phyloP scores from a whole-genome alignment of 2,797 vertebrate species.

The Centropyge bicolor region DNA sequence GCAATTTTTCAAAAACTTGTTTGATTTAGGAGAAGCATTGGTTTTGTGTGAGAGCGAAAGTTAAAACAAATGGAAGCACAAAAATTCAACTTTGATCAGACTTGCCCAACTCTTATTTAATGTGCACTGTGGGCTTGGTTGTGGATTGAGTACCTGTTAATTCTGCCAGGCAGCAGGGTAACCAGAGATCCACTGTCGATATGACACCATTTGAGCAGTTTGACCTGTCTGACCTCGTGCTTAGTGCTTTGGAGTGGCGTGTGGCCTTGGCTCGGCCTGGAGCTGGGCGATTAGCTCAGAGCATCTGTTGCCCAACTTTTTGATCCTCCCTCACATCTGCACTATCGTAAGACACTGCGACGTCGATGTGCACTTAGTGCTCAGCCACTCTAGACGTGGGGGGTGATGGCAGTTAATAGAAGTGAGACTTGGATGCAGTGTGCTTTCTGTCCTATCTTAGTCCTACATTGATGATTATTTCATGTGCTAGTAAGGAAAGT shows the following conservation, averaged over 20 bases:
- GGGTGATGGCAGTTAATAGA: conserved; percentile 18
- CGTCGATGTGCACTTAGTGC: conserved; percentile 63
- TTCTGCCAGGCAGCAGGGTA: conserved; percentile 44
- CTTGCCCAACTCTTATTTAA: background rate
- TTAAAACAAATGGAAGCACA: background rate
- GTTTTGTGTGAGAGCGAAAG: background rate
- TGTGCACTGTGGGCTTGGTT: background rate
- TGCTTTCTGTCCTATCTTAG: conserved; percentile 10
- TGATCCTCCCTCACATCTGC: conserved; percentile 75
- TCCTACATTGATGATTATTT: conserved; percentile 25
- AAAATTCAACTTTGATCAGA: background rate
- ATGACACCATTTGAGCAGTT: conserved; percentile 73
- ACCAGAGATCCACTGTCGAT: conserved; percentile 52
- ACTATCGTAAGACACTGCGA: conserved; percentile 59
- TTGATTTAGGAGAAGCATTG: background rate
- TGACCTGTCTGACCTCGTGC: conserved; percentile 74
- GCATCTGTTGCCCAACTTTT: conserved; percentile 75
- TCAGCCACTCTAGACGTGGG: conserved; percentile 34
- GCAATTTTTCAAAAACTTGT: background rate
- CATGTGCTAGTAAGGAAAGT: conserved; percentile 10
- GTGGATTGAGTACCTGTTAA: conserved; percentile 47
- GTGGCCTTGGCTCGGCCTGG: conserved; percentile 65
- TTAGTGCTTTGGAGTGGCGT: conserved; percentile 52
- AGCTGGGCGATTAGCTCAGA: conserved; percentile 67
- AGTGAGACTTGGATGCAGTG: conserved; percentile 7